These are phyloP conservation scores for Halisarca cf. caerulea DNA, from an alignment of 37 sponge, comb jelly and placozoan species.

Conservation along the genomic window DNA sequence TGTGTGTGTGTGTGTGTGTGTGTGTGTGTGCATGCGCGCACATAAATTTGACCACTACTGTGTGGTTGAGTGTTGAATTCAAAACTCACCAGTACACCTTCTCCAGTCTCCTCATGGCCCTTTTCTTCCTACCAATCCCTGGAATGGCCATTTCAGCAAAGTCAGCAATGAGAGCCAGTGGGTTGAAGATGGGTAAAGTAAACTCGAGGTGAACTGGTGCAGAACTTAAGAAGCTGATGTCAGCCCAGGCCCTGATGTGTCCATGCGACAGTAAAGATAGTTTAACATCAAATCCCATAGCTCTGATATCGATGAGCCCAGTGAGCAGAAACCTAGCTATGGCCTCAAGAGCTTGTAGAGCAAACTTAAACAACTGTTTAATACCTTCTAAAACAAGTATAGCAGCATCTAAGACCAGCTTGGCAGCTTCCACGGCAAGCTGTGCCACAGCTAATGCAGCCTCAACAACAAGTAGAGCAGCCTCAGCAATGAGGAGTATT, in stretches of 20 bases:
- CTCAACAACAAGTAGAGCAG: neutral
- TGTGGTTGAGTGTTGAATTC: too few species aligned
- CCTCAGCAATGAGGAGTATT: neutral
- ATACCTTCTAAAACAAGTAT: constrained; percentile 1
- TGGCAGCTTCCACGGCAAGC: neutral
- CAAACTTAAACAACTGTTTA: neutral
- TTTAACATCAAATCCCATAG: constrained; percentile 10
- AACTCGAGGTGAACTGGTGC: neutral
- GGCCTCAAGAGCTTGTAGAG: neutral
- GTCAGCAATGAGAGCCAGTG: neutral
- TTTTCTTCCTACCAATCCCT: neutral
- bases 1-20: too few species aligned
- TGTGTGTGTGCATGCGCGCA: too few species aligned
- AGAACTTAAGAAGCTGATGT: neutral
- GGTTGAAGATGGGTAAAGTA: neutral
- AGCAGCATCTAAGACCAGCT: neutral
- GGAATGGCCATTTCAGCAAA: neutral
- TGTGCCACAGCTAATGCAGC: neutral
- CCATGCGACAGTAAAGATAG: neutral
- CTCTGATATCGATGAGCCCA: constrained; percentile 18
- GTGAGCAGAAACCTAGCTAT: neutral
- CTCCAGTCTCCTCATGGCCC: too few species aligned
- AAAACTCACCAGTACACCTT: too few species aligned
- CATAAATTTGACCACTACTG: too few species aligned
- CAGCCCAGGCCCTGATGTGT: neutral